Evolutionary conservation across 2,797 vertebrate genomes (phyloP).

Genomic region (Phrynocephalus guinanensis): DNA sequence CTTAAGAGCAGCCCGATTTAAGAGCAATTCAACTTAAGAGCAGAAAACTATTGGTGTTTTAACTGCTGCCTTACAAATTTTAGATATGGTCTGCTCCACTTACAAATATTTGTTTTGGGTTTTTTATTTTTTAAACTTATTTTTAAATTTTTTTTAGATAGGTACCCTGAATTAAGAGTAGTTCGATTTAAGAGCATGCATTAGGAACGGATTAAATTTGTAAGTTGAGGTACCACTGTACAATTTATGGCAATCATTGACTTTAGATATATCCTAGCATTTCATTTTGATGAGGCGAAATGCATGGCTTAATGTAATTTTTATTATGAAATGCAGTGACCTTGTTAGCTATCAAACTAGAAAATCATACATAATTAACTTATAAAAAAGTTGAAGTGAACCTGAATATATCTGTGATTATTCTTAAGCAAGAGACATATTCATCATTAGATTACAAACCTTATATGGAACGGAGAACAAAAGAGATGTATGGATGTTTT

Average conservation of each 20-base stretch:
- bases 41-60: no score
- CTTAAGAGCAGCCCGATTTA: no score
- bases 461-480: slow-evolving; percentile 20
- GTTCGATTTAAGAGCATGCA: no score
- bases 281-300: neutral
- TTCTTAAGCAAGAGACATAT: slow-evolving; percentile 26
- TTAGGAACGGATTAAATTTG: no score
- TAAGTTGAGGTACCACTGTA: no score
- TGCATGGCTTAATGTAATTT: neutral
- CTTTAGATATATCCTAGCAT: neutral
- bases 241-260: neutral
- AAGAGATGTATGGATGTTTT: slow-evolving; percentile 25
- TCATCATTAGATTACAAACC: slow-evolving; percentile 2
- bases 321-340: neutral
- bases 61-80: no score
- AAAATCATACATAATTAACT: slow-evolving; percentile 9
- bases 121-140: no score
- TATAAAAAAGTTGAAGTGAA: slow-evolving; percentile 21
- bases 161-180: no score
- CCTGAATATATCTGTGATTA: slow-evolving; percentile 2
- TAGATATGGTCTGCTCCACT: no score
- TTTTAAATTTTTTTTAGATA: no score
- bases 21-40: no score
- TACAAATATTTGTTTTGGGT: no score
- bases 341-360: neutral